Percentiles rank a stretch among this genome's conserved stretches.
These are phyloP conservation scores for Rhyacophila brunnea DNA, from an alignment of 1,140 invertebrate genomes.

Conservation along the genomic window DNA sequence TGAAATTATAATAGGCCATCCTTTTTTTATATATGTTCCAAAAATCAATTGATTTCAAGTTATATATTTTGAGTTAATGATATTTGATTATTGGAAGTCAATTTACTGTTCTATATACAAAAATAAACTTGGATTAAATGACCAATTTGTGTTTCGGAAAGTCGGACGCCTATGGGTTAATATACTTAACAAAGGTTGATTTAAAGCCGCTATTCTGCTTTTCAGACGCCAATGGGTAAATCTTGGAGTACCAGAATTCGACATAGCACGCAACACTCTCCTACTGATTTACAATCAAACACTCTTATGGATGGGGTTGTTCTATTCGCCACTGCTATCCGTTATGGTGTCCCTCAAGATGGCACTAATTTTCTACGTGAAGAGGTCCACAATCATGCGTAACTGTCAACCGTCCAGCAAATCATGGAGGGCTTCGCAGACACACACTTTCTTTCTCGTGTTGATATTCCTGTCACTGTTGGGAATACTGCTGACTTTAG, in stretches of 20 bases:
- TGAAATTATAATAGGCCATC: no score
- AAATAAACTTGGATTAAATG: no score
- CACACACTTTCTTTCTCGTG: conserved; percentile 68
- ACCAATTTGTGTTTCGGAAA: no score
- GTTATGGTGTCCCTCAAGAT: conserved; percentile 64
- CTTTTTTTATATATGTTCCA: no score
- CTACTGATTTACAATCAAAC: conserved; percentile 75
- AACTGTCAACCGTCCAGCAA: conserved; percentile 59
- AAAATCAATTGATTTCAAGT: no score
- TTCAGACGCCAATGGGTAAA: conserved; percentile 35
- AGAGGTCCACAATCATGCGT: conserved; percentile 52
- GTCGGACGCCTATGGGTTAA: no score
- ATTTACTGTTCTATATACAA: no score
- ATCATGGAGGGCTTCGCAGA: conserved; percentile 70
- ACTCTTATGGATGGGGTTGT: conserved; percentile 69
- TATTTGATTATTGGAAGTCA: no score
- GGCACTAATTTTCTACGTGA: conserved; percentile 67
- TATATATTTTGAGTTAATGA: no score
- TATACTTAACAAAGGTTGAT: not conserved
- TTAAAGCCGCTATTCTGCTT: conserved; percentile 14
- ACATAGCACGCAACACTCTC: conserved; percentile 69
- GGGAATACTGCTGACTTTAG: conserved; percentile 55
- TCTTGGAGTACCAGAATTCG: conserved; percentile 61
- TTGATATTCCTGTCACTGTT: conserved; percentile 66
- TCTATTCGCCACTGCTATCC: conserved; percentile 66